Conservation (phyloP, 2,888 invertebrate genomes). For the Pantelozetes paolii region DNA sequence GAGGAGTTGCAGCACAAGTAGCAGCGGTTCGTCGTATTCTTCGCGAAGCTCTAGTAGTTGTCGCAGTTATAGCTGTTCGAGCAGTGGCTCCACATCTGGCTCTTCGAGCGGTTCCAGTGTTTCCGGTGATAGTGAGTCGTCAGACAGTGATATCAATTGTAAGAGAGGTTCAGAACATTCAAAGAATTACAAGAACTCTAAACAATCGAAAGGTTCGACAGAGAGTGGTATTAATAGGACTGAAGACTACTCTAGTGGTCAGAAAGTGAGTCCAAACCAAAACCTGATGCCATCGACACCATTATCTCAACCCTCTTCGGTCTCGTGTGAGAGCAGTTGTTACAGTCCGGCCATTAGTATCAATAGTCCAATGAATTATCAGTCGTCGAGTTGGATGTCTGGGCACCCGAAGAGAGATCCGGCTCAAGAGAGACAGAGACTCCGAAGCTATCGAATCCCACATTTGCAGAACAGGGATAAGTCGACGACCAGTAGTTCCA, state of each 20-base stretch:
- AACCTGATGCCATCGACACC: constrained; percentile 29
- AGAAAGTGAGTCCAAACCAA: constrained; percentile 12
- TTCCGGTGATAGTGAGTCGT: constrained; percentile 36
- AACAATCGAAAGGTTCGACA: constrained; percentile 14
- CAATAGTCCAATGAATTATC: constrained; percentile 35
- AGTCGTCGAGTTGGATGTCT: constrained; percentile 1
- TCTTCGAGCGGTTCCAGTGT: constrained; percentile 33
- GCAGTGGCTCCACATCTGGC: constrained; percentile 46
- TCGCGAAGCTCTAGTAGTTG: constrained; percentile 47
- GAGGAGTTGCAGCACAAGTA: constrained; percentile 46
- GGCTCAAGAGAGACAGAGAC: constrained; percentile 42
- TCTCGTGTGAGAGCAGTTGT: constrained; percentile 57
- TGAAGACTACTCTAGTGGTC: constrained; percentile 20
- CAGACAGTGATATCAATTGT: constrained; percentile 28
- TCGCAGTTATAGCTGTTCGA: constrained; percentile 46
- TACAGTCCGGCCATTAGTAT: constrained; percentile 51
- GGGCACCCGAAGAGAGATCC: constrained; percentile 39
- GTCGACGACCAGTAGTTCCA: constrained; percentile 1
- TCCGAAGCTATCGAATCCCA: constrained; percentile 43
- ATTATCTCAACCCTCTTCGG: constrained; percentile 54
- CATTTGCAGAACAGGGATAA: constrained; percentile 37
- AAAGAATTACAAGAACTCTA: background rate
- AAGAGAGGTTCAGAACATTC: background rate
- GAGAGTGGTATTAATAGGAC: background rate
- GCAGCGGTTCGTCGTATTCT: constrained; percentile 49